phyloP scores from a whole-genome alignment of 2,888 invertebrate genomes.

The Alloscopus bannaensis region DNA sequence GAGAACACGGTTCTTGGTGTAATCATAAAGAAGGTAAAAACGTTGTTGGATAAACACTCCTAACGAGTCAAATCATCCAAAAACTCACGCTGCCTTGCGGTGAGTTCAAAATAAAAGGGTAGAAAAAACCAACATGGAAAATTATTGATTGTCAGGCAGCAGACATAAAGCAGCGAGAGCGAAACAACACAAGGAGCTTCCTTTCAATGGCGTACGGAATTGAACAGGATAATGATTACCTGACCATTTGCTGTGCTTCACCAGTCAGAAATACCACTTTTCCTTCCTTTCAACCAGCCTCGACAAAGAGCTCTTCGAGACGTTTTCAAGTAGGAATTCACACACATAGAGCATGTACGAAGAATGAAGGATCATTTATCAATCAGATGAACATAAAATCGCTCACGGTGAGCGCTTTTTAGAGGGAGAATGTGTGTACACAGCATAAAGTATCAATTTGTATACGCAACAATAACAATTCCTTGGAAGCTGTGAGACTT shows the following conservation, averaged over 20 bases:
- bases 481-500: too few relatives aligned
- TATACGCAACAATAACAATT: too few relatives aligned
- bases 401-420: too few relatives aligned
- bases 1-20: background rate
- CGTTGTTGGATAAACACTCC: constrained; percentile 6
- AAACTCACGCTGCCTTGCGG: constrained; percentile 14
- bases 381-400: too few relatives aligned
- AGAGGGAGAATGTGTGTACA: too few relatives aligned
- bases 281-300: background rate
- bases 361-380: constrained; percentile 25
- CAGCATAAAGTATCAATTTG: too few relatives aligned
- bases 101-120: constrained; percentile 20
- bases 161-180: constrained; percentile 29
- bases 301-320: background rate
- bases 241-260: constrained; percentile 19
- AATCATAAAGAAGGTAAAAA: constrained; percentile 10
- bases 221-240: constrained; percentile 25
- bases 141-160: constrained; percentile 26
- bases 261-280: background rate
- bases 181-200: constrained; percentile 27
- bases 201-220: background rate
- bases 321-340: background rate
- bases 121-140: constrained; percentile 37
- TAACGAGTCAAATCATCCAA: constrained; percentile 18
- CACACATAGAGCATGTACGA: background rate